Percentiles rank a stretch among this genome's conserved stretches.
These are phyloP conservation scores for Arctocebus calabarensis DNA, from an alignment of 2,797 vertebrate genomes.

Conservation along the genomic window DNA sequence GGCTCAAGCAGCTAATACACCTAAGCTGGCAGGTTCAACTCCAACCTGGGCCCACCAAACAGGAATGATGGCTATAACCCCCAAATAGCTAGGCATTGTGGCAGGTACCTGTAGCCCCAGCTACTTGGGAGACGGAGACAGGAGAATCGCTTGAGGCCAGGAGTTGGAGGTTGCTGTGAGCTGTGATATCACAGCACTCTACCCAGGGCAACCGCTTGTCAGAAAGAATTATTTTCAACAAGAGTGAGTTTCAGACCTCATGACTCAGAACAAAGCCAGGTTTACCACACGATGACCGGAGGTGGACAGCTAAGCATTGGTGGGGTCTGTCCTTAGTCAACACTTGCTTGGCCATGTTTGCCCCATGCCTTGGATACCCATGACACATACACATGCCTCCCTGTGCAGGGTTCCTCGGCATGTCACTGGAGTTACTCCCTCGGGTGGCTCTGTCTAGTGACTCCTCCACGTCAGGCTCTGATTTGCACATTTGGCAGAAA, in stretches of 20 bases:
- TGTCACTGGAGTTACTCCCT: background rate
- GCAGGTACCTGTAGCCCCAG: background rate
- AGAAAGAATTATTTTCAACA: background rate
- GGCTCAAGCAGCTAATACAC: no score
- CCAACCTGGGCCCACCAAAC: no score
- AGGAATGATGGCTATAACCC: no score
- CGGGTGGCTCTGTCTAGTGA: background rate
- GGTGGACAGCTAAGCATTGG: background rate
- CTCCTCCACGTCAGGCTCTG: background rate
- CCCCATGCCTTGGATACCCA: no score
- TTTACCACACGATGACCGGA: background rate
- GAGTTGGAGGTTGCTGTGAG: background rate
- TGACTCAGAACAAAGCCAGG: background rate
- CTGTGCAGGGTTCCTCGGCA: no score
- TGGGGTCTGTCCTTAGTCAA: rapidly evolving
- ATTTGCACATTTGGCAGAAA: background rate
- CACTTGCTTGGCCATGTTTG: no score
- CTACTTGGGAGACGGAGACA: background rate
- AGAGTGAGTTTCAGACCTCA: background rate
- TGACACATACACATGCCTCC: no score
- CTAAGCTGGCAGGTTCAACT: no score
- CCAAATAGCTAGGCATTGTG: no score
- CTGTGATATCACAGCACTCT: no score
- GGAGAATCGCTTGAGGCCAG: background rate
- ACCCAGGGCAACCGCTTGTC: rapidly evolving